phyloP scores from a whole-genome alignment of 2,113 vertebrate species.

The Phalacrocorax pelagicus region DNA sequence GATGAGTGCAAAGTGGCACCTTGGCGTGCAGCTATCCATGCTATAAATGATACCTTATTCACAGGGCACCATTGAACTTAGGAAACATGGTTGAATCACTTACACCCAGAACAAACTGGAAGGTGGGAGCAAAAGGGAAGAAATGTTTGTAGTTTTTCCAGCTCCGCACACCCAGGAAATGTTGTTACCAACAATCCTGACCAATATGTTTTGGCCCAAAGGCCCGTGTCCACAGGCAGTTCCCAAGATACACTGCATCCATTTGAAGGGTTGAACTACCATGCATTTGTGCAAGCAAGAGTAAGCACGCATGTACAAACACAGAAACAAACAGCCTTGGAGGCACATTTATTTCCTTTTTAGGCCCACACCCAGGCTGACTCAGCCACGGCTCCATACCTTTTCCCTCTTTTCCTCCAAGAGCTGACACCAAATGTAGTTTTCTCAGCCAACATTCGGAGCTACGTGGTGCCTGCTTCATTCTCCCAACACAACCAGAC shows the following conservation, averaged over 20 bases:
- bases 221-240: not conserved
- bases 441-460: slow-evolving; percentile 15
- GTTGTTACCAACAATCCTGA: not conserved
- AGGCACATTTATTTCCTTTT: not conserved
- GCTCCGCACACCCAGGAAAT: not conserved
- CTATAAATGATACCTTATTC: not conserved
- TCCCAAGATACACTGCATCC: not conserved
- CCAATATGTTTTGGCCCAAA: not conserved
- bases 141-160: not conserved
- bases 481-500: not conserved
- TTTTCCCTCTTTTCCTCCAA: not conserved
- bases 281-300: not conserved
- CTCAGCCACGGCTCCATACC: not conserved
- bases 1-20: not conserved
- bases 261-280: not conserved
- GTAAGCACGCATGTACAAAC: not conserved
- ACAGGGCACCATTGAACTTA: not conserved
- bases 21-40: not conserved
- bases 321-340: not conserved
- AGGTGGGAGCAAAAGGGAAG: not conserved
- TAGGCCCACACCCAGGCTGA: slow-evolving; percentile 13
- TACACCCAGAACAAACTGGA: not conserved
- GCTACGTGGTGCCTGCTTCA: not conserved
- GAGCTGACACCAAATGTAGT: not conserved
- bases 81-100: not conserved